Base-by-base conservation (phyloP, 2,888 invertebrate genomes). In the Galeruca laticollis region DNA sequence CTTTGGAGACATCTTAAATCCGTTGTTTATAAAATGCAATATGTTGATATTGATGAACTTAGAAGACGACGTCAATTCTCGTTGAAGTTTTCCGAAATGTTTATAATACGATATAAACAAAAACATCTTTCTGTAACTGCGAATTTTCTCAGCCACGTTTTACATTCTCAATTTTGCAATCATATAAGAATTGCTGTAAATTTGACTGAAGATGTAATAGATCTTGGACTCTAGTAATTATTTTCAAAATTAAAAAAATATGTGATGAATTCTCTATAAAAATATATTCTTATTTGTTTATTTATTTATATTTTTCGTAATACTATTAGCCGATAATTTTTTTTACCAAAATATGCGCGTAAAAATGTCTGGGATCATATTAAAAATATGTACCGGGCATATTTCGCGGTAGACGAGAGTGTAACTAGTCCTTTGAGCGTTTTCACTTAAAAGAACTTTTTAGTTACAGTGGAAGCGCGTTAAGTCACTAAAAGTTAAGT, bases 261-360 rank as follows among this genome's bases (percentile, higher is more conserved):
- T 52, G 4, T 18, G 18, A 52, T 52, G 11, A n/a, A 2, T 52
- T 31, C 3, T 47, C n/a, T 43, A 43, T 3, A 43, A n/a, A 43
- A 43, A n/a, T 43, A 43, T 43, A 9, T 3, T 13, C 3, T 13
- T 43, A n/a, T 43, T 43, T 4, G 3, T 43, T 10, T 6, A 43
- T 2, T 43, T 43, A 43, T 43, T 43, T 13, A 43, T 43, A 13
- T 13, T 70, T 60, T 66, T 78, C 68, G 70, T 69, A 68, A 77
- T 83, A 84, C 80, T 83, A 82, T 84, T 84, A 83, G 83, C 83
- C 84, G 84, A 84, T 83, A 83, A 72, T 73, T 72, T 76, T 77
- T 74, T 79, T 75, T 75, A 60, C 47, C 40, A 35, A 49, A 66
- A 60, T 43, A 49, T 60, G 21, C 69, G 56, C 61, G 63, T 56